Conservation (phyloP, 2,888 invertebrate species). For the Biston stratarius region DNA sequence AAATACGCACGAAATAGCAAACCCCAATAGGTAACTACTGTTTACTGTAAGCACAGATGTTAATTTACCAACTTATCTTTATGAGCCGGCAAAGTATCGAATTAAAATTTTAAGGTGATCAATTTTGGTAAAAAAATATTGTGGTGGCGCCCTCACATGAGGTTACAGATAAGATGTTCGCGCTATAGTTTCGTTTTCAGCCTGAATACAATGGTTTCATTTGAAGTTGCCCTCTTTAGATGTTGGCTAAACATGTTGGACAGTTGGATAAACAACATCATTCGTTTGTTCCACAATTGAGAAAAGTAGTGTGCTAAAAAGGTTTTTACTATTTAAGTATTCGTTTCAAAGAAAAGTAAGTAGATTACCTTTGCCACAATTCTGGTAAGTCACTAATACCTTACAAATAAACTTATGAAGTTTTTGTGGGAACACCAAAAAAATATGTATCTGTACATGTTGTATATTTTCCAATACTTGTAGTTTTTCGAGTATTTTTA, state of each 20-base stretch:
- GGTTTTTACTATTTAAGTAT: not conserved
- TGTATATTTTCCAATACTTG: no score
- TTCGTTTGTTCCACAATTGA: constrained; percentile 21
- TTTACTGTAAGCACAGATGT: constrained; percentile 58
- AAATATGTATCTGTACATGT: no score
- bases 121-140: not conserved
- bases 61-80: not conserved
- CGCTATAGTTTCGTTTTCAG: constrained; percentile 53
- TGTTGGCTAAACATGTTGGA: constrained; percentile 16
- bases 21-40: constrained; percentile 44
- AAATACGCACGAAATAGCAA: constrained; percentile 42
- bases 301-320: not conserved
- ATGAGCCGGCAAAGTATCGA: not conserved
- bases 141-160: not conserved
- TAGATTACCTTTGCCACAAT: no score
- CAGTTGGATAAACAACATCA: constrained; percentile 36
- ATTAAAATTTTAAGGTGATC: not conserved
- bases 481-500: no score
- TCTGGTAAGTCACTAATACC: no score
- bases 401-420: no score
- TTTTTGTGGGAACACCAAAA: no score
- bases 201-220: constrained; percentile 50
- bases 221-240: constrained; percentile 64
- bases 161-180: not conserved
- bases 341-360: no score